Conservation (phyloP, 2,888 invertebrate genomes). For the Drosophila demipolita region DNA sequence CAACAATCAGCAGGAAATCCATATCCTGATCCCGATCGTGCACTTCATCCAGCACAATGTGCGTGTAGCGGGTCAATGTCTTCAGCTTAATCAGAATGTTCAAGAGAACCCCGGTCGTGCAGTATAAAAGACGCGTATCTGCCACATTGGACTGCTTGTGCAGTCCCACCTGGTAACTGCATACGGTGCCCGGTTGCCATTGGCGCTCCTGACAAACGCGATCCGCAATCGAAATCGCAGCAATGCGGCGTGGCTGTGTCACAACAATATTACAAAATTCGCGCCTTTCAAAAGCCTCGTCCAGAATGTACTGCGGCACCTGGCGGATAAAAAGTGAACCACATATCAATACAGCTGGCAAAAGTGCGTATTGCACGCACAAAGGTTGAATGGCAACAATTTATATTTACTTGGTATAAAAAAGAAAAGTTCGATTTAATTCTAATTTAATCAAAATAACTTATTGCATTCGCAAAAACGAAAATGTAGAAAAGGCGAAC, state of each 20-base stretch:
- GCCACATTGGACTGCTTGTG: slow-evolving; percentile 44
- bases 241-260: slow-evolving; percentile 97
- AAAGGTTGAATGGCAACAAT: neutral
- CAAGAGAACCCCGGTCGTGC: slow-evolving; percentile 95
- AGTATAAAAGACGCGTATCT: slow-evolving; percentile 92
- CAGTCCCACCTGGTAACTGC: slow-evolving; percentile 93
- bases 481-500: neutral
- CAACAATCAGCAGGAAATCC: slow-evolving; percentile 94
- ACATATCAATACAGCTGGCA: neutral
- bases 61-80: slow-evolving; percentile 92
- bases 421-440: neutral
- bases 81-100: slow-evolving; percentile 90
- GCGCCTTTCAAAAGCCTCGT: slow-evolving; percentile 88
- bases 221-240: slow-evolving; percentile 94
- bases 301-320: slow-evolving; percentile 97
- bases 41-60: slow-evolving; percentile 96
- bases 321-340: slow-evolving; percentile 41
- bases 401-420: neutral
- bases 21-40: slow-evolving; percentile 97
- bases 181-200: slow-evolving; percentile 92
- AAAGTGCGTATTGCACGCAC: neutral
- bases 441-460: neutral
- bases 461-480: neutral
- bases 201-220: slow-evolving; percentile 93
- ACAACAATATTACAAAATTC: slow-evolving; percentile 94